Evolutionary conservation across 2,797 vertebrate genomes (phyloP), one percentile per base, ranked within the genome.

Genomic region (Remorina albescens): DNA sequence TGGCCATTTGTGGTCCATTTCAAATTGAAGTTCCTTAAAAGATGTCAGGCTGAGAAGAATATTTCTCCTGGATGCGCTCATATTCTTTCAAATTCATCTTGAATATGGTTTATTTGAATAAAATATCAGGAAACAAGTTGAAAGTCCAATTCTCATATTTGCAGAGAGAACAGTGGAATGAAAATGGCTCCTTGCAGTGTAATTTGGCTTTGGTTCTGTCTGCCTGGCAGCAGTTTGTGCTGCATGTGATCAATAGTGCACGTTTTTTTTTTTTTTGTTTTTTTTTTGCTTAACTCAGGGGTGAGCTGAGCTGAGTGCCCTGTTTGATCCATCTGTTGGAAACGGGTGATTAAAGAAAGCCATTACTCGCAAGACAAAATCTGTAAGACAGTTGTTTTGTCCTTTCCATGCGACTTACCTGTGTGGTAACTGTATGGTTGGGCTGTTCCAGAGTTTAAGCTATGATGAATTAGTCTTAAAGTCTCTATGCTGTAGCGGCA

Each of bases 281-380:
- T 60, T 54, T 53, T 25, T 53, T 26, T 54, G 53, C 60, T 59
- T 19, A 49, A 50, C 62, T 47, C 54, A 36, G 41, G 66, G 67
- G 23, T 63, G 68, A n/a, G n/a, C 59, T 65, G 68, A 18, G 74
- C 39, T 67, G 47, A 37, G 55, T 59, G 67, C 73, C 56, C 47
- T 4, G 7, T 64, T 67, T 66, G 36, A 46, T 68, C 70, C 64
- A 68, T 84, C 85, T 81, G 67, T 78, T 78, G 60, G 6, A 61
- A 67, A 64, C 11, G 11, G 63, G 42, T 68, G 34, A 30, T 30
- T 30, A 30, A 30, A 36, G 26, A 39, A 15, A 30, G 23, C 15
- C 23, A 26, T 50, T 5, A 54, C 30, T 32, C 28, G n/a, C 6
- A 54, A 53, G 50, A 30, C 13, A 26, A 8, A 3, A n/a, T 25